Conservation (phyloP, 2,797 vertebrate genomes). For the Eremophila alpestris region DNA sequence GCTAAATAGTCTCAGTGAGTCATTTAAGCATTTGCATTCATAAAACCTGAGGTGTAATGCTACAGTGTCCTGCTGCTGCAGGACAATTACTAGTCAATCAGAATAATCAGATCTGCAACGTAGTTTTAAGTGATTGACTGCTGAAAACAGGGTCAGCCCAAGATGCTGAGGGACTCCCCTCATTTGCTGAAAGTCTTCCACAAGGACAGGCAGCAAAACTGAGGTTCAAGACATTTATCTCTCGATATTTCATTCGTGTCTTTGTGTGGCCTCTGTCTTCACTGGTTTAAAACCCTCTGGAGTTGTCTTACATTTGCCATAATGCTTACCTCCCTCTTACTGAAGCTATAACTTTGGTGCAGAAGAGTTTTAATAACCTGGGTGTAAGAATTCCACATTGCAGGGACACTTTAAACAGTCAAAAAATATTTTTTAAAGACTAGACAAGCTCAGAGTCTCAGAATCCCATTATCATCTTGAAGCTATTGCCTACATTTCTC, state of each 20-base stretch:
- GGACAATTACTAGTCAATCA: background rate
- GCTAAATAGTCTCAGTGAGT: background rate
- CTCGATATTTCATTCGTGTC: background rate
- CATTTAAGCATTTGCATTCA: background rate
- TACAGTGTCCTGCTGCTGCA: background rate
- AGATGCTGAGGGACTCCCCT: background rate
- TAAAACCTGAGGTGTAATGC: background rate
- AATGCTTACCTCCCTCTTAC: background rate
- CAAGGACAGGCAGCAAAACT: background rate
- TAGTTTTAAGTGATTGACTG: background rate
- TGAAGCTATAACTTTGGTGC: background rate
- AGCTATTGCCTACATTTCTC: background rate
- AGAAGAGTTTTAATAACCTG: background rate
- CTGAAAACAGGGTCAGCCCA: background rate
- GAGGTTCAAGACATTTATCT: background rate
- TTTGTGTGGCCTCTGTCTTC: background rate
- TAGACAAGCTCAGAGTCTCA: background rate
- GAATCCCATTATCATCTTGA: background rate
- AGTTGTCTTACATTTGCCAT: background rate
- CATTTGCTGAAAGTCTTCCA: background rate
- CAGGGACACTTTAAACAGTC: background rate
- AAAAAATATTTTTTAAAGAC: background rate
- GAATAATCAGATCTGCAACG: background rate
- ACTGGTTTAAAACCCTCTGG: background rate
- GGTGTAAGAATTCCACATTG: background rate